phyloP scores from a whole-genome alignment of 2,888 invertebrate genomes.

The Bombylius discolor region DNA sequence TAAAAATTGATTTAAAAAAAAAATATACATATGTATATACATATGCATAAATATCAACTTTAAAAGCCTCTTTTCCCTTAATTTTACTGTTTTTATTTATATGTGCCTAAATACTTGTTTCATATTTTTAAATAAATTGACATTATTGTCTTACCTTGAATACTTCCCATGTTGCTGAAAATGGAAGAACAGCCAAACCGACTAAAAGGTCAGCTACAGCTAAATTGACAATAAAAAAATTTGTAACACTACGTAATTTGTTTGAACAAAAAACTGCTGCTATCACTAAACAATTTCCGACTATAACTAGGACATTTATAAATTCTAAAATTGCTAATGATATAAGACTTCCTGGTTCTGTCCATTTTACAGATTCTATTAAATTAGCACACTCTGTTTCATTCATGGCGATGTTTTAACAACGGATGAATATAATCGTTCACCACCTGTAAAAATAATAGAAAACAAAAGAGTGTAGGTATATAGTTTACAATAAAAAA shows the following conservation, averaged over 20 bases:
- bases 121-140: no score
- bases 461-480: background rate
- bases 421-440: conserved; percentile 27
- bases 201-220: conserved; percentile 92
- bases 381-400: conserved; percentile 69
- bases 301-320: conserved; percentile 78
- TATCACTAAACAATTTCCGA: conserved; percentile 84
- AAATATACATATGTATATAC: no score
- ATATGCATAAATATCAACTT: no score
- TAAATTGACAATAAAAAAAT: conserved; percentile 91
- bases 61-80: background rate
- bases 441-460: conserved; percentile 28
- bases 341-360: conserved; percentile 61
- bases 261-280: conserved; percentile 82
- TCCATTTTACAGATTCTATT: conserved; percentile 69
- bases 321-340: conserved; percentile 65
- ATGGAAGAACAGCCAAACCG: conserved; percentile 90
- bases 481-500: no score
- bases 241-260: conserved; percentile 88
- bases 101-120: background rate
- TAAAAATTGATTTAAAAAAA: no score
- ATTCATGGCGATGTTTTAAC: conserved; percentile 53
- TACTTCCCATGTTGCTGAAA: conserved; percentile 89
- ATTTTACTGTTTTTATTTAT: background rate
- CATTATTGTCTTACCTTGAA: conserved; percentile 51